Conservation (phyloP, 2,888 invertebrate genomes). For the Omphaloscelis lunosa region DNA sequence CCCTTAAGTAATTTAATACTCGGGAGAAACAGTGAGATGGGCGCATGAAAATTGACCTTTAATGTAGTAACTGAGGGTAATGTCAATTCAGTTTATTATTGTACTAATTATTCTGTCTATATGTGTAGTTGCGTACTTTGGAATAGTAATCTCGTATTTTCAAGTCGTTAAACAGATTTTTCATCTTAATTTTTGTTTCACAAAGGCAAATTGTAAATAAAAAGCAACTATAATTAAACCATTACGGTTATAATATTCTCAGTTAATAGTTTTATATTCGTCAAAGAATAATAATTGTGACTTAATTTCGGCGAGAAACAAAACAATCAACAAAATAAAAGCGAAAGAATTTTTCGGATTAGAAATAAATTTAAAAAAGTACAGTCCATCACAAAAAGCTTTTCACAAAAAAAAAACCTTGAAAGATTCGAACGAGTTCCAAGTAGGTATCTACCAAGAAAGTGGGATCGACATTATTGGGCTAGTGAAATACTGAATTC, state of each 20-base stretch:
- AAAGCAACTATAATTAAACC: background rate
- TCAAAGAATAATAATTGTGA: slow-evolving; percentile 19
- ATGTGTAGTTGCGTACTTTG: slow-evolving; percentile 12
- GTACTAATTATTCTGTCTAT: slow-evolving; percentile 16
- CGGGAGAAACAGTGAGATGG: slow-evolving; percentile 62
- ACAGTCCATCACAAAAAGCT: slow-evolving; percentile 11
- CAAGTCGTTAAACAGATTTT: background rate
- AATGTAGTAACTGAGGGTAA: slow-evolving; percentile 33
- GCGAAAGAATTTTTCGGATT: background rate
- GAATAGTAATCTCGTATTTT: background rate
- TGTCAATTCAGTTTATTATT: slow-evolving; percentile 43
- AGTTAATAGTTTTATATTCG: slow-evolving; percentile 18
- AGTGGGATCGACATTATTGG: slow-evolving; percentile 61
- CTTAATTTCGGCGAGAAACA: slow-evolving; percentile 19
- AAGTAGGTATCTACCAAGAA: slow-evolving; percentile 33
- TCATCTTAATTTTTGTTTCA: background rate
- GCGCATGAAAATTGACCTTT: slow-evolving; percentile 53
- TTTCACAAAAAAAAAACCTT: background rate
- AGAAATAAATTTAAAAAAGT: slow-evolving; percentile 39
- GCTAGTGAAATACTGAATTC: slow-evolving; percentile 73
- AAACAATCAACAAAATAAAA: slow-evolving; percentile 32
- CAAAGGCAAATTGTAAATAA: background rate
- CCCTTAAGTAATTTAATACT: slow-evolving; percentile 74
- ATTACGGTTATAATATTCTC: background rate
- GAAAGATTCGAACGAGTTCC: slow-evolving; percentile 24